phyloP scores from a whole-genome alignment of 2,797 vertebrate genomes.

The Silurus lanzhouensis region DNA sequence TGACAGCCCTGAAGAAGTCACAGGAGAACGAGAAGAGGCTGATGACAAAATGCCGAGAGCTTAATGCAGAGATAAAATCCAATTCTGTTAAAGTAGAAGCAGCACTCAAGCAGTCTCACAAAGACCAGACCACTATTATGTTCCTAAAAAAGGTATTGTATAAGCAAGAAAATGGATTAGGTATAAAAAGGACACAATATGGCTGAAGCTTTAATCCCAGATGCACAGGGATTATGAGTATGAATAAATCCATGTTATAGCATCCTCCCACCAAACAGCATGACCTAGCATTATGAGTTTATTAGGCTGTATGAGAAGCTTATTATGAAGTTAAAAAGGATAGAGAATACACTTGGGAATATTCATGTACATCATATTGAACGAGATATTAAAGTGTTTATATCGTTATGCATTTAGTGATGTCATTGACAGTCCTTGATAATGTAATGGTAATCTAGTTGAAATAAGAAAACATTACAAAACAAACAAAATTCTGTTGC shows the following conservation, averaged over 20 bases:
- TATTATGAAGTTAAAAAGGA: neutral
- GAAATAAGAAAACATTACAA: too few relatives aligned
- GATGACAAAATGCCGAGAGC: slow-evolving; percentile 89
- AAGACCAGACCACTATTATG: slow-evolving; percentile 83
- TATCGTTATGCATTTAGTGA: too few relatives aligned
- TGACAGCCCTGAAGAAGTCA: slow-evolving; percentile 82
- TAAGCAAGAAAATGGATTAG: neutral
- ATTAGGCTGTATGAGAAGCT: neutral
- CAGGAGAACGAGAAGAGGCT: slow-evolving; percentile 88
- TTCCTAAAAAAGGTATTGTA: slow-evolving; percentile 85
- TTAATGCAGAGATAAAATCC: slow-evolving; percentile 88
- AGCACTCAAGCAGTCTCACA: slow-evolving; percentile 83
- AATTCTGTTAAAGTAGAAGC: slow-evolving; percentile 84
- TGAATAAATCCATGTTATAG: neutral
- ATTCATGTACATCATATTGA: too few relatives aligned
- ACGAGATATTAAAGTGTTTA: too few relatives aligned
- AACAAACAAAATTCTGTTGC: too few relatives aligned
- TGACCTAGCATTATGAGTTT: neutral
- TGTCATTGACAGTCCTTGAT: too few relatives aligned
- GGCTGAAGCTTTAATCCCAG: neutral
- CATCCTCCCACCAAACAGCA: neutral
- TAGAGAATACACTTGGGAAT: neutral
- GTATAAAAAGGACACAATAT: neutral
- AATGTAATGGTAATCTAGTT: too few relatives aligned
- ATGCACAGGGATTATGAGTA: neutral